Percentiles rank a stretch among this genome's conserved stretches.
Evolutionary conservation across 2,888 invertebrate genomes (phyloP).

Genomic region (Xestia ashworthii): DNA sequence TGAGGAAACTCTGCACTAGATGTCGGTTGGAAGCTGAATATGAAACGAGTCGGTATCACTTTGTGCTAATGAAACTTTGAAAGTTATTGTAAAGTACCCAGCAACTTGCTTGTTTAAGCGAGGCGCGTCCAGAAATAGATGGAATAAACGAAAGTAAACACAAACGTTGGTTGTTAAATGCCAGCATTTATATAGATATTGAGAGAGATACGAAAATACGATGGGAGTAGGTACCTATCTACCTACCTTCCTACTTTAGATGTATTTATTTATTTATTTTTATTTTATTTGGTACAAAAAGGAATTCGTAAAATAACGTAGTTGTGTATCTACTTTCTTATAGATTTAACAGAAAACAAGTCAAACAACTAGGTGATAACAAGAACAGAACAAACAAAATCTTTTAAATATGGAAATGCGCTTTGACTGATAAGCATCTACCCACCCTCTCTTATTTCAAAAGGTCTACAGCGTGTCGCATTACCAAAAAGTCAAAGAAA

Average conservation of each 20-base stretch:
- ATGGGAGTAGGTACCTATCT: background rate
- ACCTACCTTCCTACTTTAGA: background rate
- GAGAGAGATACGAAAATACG: background rate
- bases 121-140: slow-evolving; percentile 4
- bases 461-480: slow-evolving; percentile 19
- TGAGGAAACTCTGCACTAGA: slow-evolving; percentile 55
- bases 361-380: background rate
- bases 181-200: background rate
- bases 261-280: no score
- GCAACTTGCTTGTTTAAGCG: slow-evolving; percentile 5
- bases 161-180: background rate
- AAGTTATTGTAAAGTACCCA: slow-evolving; percentile 2
- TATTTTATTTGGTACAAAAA: background rate
- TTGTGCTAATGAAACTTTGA: background rate
- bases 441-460: slow-evolving; percentile 30
- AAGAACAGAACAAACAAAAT: slow-evolving; percentile 8
- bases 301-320: background rate
- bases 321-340: no score
- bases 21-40: slow-evolving; percentile 51
- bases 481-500: slow-evolving; percentile 20
- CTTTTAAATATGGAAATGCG: slow-evolving; percentile 13
- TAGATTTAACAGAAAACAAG: background rate
- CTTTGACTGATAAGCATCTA: background rate
- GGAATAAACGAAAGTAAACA: background rate
- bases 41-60: background rate